These are phyloP conservation scores for Phania funesta DNA, from an alignment of 2,888 invertebrate species.

Conservation along the genomic window DNA sequence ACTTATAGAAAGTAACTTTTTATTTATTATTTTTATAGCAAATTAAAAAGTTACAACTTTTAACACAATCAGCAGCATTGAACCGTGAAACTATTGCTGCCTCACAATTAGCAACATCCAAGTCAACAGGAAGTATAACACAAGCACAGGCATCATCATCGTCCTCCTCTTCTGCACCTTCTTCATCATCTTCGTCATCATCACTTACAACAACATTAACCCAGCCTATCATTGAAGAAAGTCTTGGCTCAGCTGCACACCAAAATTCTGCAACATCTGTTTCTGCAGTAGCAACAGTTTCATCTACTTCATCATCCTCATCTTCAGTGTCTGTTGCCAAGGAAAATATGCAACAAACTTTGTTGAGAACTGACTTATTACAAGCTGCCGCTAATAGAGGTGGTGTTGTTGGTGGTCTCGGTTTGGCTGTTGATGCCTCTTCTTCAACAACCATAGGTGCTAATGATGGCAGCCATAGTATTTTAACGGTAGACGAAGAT, in stretches of 20 bases:
- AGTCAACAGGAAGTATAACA: slow-evolving; percentile 71
- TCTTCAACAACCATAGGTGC: background rate
- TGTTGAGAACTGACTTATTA: slow-evolving; percentile 49
- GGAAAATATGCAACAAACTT: slow-evolving; percentile 59
- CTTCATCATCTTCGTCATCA: slow-evolving; percentile 68
- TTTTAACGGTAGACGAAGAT: slow-evolving; percentile 78
- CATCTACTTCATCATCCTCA: slow-evolving; percentile 20
- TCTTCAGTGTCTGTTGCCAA: slow-evolving; percentile 16
- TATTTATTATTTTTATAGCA: slow-evolving; percentile 74
- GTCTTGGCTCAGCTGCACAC: slow-evolving; percentile 24
- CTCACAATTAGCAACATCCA: slow-evolving; percentile 80
- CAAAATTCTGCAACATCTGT: slow-evolving; percentile 36
- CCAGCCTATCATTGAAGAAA: slow-evolving; percentile 35
- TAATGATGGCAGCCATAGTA: slow-evolving; percentile 69
- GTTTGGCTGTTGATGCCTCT: slow-evolving; percentile 28
- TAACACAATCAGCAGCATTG: slow-evolving; percentile 80
- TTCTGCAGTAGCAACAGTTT: slow-evolving; percentile 52
- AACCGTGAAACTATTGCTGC: slow-evolving; percentile 80
- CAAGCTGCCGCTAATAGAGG: slow-evolving; percentile 22
- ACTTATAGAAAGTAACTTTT: background rate
- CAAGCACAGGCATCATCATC: slow-evolving; percentile 69
- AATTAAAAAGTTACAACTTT: slow-evolving; percentile 80
- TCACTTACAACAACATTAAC: slow-evolving; percentile 69
- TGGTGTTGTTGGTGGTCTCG: slow-evolving; percentile 5
- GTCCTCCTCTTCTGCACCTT: slow-evolving; percentile 66